Evolutionary conservation across 2,113 vertebrate genomes (phyloP).

Genomic region (Prunella fulvescens): DNA sequence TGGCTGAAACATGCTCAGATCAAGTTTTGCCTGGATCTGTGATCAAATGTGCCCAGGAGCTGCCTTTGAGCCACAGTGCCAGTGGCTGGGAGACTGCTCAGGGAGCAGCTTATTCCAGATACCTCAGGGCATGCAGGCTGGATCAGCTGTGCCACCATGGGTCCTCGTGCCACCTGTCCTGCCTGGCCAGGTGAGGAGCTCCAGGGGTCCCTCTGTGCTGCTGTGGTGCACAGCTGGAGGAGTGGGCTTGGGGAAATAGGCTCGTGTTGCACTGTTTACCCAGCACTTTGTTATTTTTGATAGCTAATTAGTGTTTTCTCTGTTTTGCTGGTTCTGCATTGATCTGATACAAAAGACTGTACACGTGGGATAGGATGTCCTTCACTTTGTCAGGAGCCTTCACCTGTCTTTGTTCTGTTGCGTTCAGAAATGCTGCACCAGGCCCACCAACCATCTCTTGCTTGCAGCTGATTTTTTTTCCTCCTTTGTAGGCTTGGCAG

Average conservation of each 20-base stretch:
- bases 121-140: rapidly evolving
- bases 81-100: not conserved
- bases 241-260: rapidly evolving
- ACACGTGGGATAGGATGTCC: not conserved
- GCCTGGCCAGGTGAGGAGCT: not conserved
- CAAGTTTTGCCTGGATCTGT: not conserved
- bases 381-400: not conserved
- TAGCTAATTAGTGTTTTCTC: not conserved
- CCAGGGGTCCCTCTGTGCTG: not conserved
- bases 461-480: not conserved
- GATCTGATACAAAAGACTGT: not conserved
- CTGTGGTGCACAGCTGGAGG: not conserved
- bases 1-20: not conserved
- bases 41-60: rapidly evolving
- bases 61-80: not conserved
- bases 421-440: not conserved
- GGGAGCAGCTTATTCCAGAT: not conserved
- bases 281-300: not conserved
- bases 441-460: not conserved
- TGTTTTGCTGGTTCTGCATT: not conserved
- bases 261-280: not conserved
- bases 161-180: not conserved
- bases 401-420: not conserved
- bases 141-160: not conserved
- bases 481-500: not conserved